Conservation (phyloP, 2,888 invertebrate genomes). For the Stratiomys singularior region DNA sequence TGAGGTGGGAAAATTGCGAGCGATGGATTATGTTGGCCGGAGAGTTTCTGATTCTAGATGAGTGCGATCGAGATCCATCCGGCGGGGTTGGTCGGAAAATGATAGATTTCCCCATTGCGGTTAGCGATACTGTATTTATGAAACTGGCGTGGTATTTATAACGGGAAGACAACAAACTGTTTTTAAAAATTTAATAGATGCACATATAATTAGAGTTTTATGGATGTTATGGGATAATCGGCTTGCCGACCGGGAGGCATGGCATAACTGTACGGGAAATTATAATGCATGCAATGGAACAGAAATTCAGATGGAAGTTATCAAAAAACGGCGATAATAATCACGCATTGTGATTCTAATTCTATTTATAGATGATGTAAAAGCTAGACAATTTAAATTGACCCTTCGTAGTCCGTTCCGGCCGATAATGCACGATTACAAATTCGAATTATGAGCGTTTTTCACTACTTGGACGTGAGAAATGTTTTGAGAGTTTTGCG, state of each 20-base stretch:
- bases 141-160: not conserved
- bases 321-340: too few relatives aligned
- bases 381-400: too few relatives aligned
- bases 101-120: slow-evolving; percentile 8
- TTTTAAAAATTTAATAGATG: not conserved
- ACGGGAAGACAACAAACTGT: slow-evolving; percentile 32
- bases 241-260: not conserved
- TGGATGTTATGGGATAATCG: not conserved
- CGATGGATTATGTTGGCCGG: not conserved
- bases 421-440: too few relatives aligned
- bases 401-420: too few relatives aligned
- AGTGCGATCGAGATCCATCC: not conserved
- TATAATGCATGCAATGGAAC: not conserved
- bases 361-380: too few relatives aligned
- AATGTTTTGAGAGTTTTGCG: too few relatives aligned
- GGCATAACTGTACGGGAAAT: not conserved
- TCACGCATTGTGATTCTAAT: too few relatives aligned
- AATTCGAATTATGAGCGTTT: too few relatives aligned
- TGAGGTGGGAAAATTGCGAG: not conserved
- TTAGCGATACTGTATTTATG: not conserved
- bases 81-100: not conserved
- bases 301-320: not conserved
- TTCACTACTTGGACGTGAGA: too few relatives aligned
- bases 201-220: slow-evolving; percentile 22
- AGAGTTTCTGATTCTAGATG: not conserved